These are phyloP conservation scores for Drosophila chauvacae DNA, from an alignment of 1,140 invertebrate genomes.

Conservation along the genomic window DNA sequence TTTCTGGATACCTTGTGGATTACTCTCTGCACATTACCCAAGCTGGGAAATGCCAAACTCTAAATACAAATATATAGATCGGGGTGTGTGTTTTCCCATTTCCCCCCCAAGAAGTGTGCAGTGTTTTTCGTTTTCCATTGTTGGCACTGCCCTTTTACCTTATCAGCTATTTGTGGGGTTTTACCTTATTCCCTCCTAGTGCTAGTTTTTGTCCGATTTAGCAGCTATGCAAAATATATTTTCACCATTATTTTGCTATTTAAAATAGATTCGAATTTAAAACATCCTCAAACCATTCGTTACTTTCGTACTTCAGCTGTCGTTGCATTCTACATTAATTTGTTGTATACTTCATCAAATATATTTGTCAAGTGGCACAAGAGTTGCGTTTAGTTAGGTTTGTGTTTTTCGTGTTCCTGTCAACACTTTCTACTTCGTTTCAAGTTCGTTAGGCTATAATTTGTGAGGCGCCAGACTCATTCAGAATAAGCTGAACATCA, in stretches of 20 bases:
- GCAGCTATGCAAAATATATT: constrained; percentile 73
- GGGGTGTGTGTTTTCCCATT: background rate
- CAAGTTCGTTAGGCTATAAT: constrained; percentile 63
- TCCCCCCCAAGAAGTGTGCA: constrained; percentile 21
- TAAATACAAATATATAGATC: constrained; percentile 47
- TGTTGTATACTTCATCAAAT: constrained; percentile 39
- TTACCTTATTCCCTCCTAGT: constrained; percentile 37
- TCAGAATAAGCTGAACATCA: constrained; percentile 49
- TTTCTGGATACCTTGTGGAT: constrained; percentile 42
- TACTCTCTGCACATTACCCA: constrained; percentile 38
- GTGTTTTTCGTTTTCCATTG: constrained; percentile 43
- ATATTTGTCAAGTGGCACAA: constrained; percentile 65
- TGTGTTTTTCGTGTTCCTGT: constrained; percentile 20
- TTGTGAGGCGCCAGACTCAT: constrained; percentile 45
- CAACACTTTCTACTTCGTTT: constrained; percentile 44
- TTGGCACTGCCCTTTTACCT: constrained; percentile 40
- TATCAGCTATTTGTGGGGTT: constrained; percentile 11
- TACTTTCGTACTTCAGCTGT: constrained; percentile 69
- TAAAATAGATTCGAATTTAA: constrained; percentile 56
- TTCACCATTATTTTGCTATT: constrained; percentile 35
- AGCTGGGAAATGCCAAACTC: constrained; percentile 49
- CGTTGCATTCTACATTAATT: constrained; percentile 57
- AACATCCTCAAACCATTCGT: constrained; percentile 66
- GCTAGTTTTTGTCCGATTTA: constrained; percentile 65
- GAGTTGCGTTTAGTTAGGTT: constrained; percentile 61